These are phyloP conservation scores for Mechanitis mazaeus DNA, from an alignment of 2,888 invertebrate genomes.

Conservation along the genomic window DNA sequence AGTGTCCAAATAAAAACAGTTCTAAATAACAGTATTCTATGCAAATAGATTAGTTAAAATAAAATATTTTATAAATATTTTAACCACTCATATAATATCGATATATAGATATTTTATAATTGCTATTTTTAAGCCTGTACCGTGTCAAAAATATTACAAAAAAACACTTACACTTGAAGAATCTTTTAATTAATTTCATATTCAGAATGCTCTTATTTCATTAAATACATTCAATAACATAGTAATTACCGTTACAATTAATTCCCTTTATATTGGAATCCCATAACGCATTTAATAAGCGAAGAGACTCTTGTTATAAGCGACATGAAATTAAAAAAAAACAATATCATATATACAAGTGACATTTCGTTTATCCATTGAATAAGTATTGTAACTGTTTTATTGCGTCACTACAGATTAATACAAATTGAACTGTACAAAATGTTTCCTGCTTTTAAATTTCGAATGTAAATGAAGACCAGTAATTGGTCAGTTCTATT, in stretches of 20 bases:
- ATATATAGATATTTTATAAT: too few species aligned
- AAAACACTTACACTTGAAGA: too few species aligned
- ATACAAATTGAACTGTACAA: conserved; percentile 26
- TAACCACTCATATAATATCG: too few species aligned
- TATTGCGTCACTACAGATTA: conserved; percentile 23
- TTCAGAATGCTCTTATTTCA: background rate
- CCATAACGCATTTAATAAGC: conserved; percentile 3
- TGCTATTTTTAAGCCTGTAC: too few species aligned
- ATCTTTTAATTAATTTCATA: too few species aligned
- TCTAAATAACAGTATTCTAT: too few species aligned
- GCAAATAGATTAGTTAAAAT: too few species aligned
- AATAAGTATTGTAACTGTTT: conserved; percentile 19
- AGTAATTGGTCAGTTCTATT: conserved; percentile 2
- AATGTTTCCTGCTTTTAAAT: background rate
- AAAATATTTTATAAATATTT: too few species aligned
- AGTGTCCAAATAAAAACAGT: too few species aligned
- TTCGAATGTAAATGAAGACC: background rate
- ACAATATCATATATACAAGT: conserved; percentile 7
- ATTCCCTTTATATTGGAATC: conserved; percentile 7
- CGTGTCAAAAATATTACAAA: too few species aligned
- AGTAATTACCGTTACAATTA: conserved; percentile 1
- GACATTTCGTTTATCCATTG: conserved; percentile 11
- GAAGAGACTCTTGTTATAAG: conserved; percentile 4
- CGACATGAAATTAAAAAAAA: conserved; percentile 1
- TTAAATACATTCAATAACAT: background rate